Conservation (phyloP, 2,113 vertebrate species). For the Coracopsis vasa region DNA sequence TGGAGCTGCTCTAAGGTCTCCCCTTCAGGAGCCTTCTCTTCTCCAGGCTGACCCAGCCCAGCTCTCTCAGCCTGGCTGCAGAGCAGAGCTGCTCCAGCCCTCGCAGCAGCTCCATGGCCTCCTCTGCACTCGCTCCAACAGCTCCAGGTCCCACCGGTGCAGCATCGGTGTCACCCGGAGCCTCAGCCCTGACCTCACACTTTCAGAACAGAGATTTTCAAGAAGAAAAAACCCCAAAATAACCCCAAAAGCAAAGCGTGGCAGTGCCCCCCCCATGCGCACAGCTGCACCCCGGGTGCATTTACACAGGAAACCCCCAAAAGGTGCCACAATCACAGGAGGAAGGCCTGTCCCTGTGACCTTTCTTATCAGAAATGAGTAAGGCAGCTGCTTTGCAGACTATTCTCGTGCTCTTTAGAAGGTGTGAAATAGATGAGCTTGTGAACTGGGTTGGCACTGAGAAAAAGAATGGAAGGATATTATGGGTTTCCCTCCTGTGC, state of each 20-base stretch:
- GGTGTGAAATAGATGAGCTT: constrained; percentile 47
- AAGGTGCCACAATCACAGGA: background rate
- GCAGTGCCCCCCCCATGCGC: background rate
- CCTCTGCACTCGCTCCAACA: background rate
- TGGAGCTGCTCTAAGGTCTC: too few species aligned
- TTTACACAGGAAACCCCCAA: constrained; percentile 50
- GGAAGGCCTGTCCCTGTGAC: background rate
- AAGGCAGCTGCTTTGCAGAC: background rate
- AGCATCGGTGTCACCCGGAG: background rate
- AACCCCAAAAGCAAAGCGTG: background rate
- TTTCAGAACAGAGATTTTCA: background rate
- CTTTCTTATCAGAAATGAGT: background rate
- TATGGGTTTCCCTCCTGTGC: background rate
- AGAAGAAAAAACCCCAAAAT: too few species aligned
- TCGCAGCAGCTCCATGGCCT: background rate
- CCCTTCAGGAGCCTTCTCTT: too few species aligned
- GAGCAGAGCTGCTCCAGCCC: background rate
- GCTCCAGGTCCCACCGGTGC: background rate
- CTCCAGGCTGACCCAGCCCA: too few species aligned
- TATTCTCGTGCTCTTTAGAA: background rate
- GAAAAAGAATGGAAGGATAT: background rate
- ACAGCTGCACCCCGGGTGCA: background rate
- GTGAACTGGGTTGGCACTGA: background rate
- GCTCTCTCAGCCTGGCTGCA: background rate
- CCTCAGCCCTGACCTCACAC: background rate